Evolutionary conservation across 2,113 vertebrate species (phyloP).

Genomic region (Dermatemys mawii): DNA sequence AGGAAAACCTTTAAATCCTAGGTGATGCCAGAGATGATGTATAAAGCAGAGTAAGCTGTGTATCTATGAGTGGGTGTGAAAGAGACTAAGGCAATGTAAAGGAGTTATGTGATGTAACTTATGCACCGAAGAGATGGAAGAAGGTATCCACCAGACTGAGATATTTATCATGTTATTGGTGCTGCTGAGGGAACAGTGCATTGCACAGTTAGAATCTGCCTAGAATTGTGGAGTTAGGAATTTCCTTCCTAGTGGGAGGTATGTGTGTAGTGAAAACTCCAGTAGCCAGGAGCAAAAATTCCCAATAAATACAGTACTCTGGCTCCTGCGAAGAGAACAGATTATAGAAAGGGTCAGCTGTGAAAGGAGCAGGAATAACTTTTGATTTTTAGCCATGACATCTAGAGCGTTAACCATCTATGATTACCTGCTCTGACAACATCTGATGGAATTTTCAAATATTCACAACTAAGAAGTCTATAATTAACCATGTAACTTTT

Average conservation of each 20-base stretch:
- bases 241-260: not conserved
- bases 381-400: rapidly evolving
- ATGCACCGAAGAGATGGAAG: not conserved
- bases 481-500: not conserved
- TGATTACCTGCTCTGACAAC: rapidly evolving
- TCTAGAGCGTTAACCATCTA: not conserved
- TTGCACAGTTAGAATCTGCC: not conserved
- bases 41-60: not conserved
- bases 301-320: not conserved
- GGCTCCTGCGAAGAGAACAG: rapidly evolving
- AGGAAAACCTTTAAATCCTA: slow-evolving; percentile 34
- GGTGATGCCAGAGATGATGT: not conserved
- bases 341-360: rapidly evolving
- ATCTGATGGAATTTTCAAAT: not conserved
- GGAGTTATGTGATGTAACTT: not conserved
- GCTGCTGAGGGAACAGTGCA: not conserved
- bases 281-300: rapidly evolving
- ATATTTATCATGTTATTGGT: not conserved
- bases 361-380: not conserved
- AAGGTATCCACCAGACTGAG: not conserved
- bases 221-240: not conserved
- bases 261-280: not conserved
- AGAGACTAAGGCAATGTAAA: not conserved
- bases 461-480: not conserved
- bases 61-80: not conserved